A percentile compares a stretch with the other conserved stretches of the same genome.
phyloP scores from a whole-genome alignment of 1,140 invertebrate species.

The Saccostrea echinata region DNA sequence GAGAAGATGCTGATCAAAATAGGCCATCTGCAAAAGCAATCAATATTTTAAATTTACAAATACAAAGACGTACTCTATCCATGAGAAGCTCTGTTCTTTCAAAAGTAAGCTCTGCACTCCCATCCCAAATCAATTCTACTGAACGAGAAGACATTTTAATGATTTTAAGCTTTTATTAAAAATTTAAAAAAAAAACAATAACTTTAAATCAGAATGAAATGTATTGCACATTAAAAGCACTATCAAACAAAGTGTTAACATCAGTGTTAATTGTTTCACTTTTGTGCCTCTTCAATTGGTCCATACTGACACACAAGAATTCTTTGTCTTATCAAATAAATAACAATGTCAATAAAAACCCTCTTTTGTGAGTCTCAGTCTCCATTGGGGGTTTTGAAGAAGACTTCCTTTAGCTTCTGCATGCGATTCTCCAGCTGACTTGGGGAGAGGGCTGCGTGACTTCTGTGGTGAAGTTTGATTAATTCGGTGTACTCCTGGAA shows the following conservation, averaged over 20 bases:
- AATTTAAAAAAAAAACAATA: no score
- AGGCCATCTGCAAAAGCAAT: no score
- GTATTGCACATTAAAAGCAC: constrained; percentile 29
- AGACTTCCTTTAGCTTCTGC: constrained; percentile 66
- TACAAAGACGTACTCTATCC: no score
- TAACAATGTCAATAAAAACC: no score
- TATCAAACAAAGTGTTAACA: no score
- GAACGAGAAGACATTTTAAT: no score
- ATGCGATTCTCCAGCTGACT: constrained; percentile 64
- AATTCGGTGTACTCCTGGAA: constrained; percentile 75
- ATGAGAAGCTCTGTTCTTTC: no score
- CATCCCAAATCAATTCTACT: no score
- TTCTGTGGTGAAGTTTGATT: constrained; percentile 67
- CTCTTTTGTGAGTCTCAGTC: background rate
- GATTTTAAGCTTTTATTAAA: no score
- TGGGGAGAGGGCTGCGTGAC: constrained; percentile 65
- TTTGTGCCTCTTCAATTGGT: background rate
- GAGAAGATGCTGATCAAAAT: no score
- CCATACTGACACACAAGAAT: background rate
- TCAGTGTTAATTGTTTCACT: background rate
- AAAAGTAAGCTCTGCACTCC: no score
- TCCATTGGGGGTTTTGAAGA: constrained; percentile 71
- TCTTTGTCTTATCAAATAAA: background rate
- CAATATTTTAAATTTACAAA: no score
- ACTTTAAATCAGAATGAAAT: background rate